Evolutionary conservation across 2,888 invertebrate genomes (phyloP).

Genomic region (Ypsolopha sequella): DNA sequence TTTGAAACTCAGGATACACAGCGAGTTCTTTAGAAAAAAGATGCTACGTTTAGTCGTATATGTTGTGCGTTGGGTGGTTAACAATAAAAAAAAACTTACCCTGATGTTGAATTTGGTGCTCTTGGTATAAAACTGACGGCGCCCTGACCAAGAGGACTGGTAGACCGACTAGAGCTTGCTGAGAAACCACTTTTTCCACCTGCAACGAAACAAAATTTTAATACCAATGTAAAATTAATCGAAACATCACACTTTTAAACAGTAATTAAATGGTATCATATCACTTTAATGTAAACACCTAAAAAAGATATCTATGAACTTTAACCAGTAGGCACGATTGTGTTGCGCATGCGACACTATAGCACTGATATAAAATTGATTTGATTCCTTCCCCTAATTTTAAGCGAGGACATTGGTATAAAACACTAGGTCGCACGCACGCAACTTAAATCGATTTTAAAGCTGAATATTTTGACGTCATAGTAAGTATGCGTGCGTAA

Average conservation of each 20-base stretch:
- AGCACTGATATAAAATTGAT: too few species aligned
- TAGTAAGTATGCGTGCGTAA: background rate
- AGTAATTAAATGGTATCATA: too few species aligned
- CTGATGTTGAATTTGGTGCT: conserved; percentile 71
- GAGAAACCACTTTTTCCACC: conserved; percentile 60
- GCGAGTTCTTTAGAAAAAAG: too few species aligned
- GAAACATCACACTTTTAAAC: too few species aligned
- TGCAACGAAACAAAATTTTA: conserved; percentile 22
- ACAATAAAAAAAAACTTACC: conserved; percentile 28
- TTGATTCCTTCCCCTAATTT: too few species aligned
- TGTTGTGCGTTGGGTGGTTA: too few species aligned
- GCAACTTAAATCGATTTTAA: background rate
- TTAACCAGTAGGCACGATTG: background rate
- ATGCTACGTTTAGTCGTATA: too few species aligned
- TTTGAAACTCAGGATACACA: too few species aligned
- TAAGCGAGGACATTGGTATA: too few species aligned
- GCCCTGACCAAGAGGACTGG: conserved; percentile 66
- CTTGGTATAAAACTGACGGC: conserved; percentile 61
- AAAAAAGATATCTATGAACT: background rate
- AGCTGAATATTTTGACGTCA: conserved; percentile 2
- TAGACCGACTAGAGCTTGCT: conserved; percentile 72
- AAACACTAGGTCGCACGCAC: background rate
- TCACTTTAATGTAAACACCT: too few species aligned
- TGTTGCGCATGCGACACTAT: conserved; percentile 1
- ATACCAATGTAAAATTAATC: too few species aligned